These are phyloP conservation scores for Engraulis encrasicolus DNA, from an alignment of 2,113 vertebrate species.

Conservation along the genomic window DNA sequence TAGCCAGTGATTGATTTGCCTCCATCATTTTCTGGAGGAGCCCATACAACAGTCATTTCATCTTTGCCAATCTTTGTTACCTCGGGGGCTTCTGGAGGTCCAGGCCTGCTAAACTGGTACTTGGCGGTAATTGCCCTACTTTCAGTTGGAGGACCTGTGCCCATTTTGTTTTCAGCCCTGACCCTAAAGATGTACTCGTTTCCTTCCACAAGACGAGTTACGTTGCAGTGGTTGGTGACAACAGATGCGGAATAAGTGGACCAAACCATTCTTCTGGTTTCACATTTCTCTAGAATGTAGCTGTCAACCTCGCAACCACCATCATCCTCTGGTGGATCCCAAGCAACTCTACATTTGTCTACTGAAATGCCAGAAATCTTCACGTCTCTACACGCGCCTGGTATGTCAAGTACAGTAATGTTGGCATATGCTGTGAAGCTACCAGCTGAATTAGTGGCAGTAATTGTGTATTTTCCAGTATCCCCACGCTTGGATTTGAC, in stretches of 20 bases:
- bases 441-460: constrained; percentile 90
- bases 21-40: constrained; percentile 94
- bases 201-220: constrained; percentile 91
- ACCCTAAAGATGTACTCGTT: constrained; percentile 98
- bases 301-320: constrained; percentile 98
- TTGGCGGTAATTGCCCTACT: constrained; percentile 90
- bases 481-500: constrained; percentile 89
- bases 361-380: constrained; percentile 87
- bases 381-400: constrained; percentile 90
- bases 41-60: constrained; percentile 98
- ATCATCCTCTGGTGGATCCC: constrained; percentile 94
- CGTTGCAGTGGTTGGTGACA: constrained; percentile 82
- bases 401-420: constrained; percentile 91
- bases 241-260: constrained; percentile 89
- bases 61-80: constrained; percentile 95
- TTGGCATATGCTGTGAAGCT: constrained; percentile 91
- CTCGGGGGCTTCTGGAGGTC: constrained; percentile 92
- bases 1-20: constrained; percentile 98
- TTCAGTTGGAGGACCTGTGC: constrained; percentile 91
- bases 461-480: constrained; percentile 91
- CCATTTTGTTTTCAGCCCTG: constrained; percentile 98
- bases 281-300: constrained; percentile 97
- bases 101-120: constrained; percentile 91
- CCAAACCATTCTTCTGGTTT: constrained; percentile 98
- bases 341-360: constrained; percentile 90